Conservation (phyloP, 2,113 vertebrate genomes). For the Columba livia region DNA sequence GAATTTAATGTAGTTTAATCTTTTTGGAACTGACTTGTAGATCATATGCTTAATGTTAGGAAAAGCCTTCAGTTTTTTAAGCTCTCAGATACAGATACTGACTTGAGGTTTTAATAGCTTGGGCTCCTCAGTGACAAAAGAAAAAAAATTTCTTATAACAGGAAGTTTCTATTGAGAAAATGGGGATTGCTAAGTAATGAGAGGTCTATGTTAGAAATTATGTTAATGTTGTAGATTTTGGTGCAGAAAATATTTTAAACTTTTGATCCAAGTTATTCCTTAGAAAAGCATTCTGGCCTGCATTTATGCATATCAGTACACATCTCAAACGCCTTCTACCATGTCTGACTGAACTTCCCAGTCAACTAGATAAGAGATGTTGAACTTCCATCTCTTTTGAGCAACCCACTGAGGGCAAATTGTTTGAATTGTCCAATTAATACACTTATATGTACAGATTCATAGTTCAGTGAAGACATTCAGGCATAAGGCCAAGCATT, state of each 20-base stretch:
- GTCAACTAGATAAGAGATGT: not conserved
- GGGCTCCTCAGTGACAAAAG: not conserved
- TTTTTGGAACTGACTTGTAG: not conserved
- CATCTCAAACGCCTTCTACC: not conserved
- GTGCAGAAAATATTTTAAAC: not conserved
- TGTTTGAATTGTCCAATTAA: not conserved
- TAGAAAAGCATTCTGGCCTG: not conserved
- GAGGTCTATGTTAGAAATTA: not conserved
- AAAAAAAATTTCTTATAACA: not conserved
- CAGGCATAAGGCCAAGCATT: not conserved
- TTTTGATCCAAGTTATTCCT: not conserved
- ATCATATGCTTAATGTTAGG: not conserved
- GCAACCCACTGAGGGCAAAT: not conserved
- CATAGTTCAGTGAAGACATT: not conserved
- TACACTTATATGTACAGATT: not conserved
- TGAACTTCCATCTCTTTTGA: not conserved
- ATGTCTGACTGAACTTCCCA: not conserved
- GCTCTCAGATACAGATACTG: not conserved
- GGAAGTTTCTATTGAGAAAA: not conserved
- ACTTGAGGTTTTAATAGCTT: not conserved
- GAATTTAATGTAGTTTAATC: not conserved
- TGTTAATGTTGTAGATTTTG: not conserved
- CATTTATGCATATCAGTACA: not conserved
- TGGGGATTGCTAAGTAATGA: not conserved
- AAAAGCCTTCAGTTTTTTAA: not conserved